Evolutionary conservation across 2,888 invertebrate genomes (phyloP).

Genomic region (Heliconius ismenius): DNA sequence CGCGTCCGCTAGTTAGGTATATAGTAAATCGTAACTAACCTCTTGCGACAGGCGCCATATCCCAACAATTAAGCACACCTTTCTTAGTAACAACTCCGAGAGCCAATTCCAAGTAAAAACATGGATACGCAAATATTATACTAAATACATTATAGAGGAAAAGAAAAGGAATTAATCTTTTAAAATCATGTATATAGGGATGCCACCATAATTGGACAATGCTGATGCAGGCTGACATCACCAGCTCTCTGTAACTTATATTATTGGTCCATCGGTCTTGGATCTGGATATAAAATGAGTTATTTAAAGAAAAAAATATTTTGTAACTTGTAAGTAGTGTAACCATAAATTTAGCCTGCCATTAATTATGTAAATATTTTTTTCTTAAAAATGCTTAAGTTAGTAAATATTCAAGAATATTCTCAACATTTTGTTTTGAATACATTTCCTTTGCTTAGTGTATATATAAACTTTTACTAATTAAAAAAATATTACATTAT

Average conservation of each 20-base stretch:
- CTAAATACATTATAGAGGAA: constrained; percentile 73
- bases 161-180: constrained; percentile 65
- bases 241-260: constrained; percentile 71
- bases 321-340: too few species aligned
- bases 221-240: constrained; percentile 69
- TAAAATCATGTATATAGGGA: constrained; percentile 66
- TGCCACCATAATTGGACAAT: constrained; percentile 75
- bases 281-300: constrained; percentile 50
- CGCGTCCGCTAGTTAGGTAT: too few species aligned
- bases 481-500: neutral
- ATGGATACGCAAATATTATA: constrained; percentile 66
- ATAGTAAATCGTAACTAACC: constrained; percentile 54
- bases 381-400: too few species aligned
- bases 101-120: constrained; percentile 72
- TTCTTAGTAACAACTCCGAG: constrained; percentile 71
- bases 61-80: constrained; percentile 72
- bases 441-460: too few species aligned
- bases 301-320: neutral
- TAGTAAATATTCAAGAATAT: too few species aligned
- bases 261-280: constrained; percentile 73
- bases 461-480: neutral
- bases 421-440: too few species aligned
- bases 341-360: too few species aligned
- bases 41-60: constrained; percentile 69
- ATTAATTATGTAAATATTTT: too few species aligned